A percentile compares a stretch with the other conserved stretches of the same genome.
Conservation (phyloP, 1,140 invertebrate species). For the Paracyclopina nana region DNA sequence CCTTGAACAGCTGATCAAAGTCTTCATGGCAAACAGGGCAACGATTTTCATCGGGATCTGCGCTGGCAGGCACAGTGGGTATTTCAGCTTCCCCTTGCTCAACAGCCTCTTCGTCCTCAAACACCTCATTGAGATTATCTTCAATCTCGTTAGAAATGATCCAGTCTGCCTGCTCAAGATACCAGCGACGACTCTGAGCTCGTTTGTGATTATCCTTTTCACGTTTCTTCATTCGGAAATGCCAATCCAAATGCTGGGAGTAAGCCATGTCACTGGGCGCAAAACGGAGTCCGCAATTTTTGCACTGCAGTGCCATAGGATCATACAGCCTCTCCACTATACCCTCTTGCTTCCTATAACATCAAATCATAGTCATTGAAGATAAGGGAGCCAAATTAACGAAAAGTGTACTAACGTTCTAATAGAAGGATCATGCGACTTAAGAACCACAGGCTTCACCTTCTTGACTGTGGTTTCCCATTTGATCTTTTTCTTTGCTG, state of each 20-base stretch:
- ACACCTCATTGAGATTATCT: too few relatives aligned
- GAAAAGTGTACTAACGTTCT: constrained; percentile 23
- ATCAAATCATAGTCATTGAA: constrained; percentile 18
- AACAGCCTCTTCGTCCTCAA: too few relatives aligned
- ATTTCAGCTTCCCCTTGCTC: constrained; percentile 58
- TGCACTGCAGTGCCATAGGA: constrained; percentile 66
- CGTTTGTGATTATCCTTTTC: constrained; percentile 63
- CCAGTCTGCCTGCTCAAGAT: constrained; percentile 77
- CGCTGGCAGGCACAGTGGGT: constrained; percentile 36
- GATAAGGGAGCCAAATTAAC: constrained; percentile 23
- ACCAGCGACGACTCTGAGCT: constrained; percentile 63
- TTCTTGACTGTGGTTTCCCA: background rate
- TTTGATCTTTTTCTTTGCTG: background rate
- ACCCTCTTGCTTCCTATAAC: constrained; percentile 36
- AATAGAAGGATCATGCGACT: constrained; percentile 28
- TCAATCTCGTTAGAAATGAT: constrained; percentile 82
- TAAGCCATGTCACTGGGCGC: constrained; percentile 62
- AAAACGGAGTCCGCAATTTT: constrained; percentile 76
- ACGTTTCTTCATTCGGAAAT: constrained; percentile 74
- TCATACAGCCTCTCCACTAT: constrained; percentile 45
- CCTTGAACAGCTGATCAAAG: constrained; percentile 83
- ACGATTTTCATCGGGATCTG: constrained; percentile 28
- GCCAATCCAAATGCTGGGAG: constrained; percentile 88
- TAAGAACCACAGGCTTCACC: constrained; percentile 8
- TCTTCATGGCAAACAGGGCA: constrained; percentile 75